Evolutionary conservation across 2,888 invertebrate species (phyloP), one percentile per base, ranked within the genome.

Genomic region (Leptinotarsa haldemani): DNA sequence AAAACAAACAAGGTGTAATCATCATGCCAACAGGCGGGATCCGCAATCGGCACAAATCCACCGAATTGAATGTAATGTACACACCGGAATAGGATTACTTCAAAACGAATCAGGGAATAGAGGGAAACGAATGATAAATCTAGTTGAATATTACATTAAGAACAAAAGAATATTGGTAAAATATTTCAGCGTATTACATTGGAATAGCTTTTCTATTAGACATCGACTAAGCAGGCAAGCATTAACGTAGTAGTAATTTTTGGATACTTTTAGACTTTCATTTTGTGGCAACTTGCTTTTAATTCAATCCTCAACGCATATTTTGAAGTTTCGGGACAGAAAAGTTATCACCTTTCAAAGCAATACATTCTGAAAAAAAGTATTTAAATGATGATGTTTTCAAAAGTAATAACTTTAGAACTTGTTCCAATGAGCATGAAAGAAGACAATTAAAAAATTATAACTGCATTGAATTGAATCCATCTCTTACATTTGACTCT

Each of bases 21-120:
- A 61, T n/a, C 16, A 7, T 40, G 40, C n/a, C 61, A 61, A 61
- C 61, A 61, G 61, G n/a, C 61, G 25, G 61, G 16, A 30, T 25
- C 30, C 30, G 40, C 61, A n/a, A 40, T 61, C 30, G 30, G 9
- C n/a, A 40, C 61, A 61, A 61, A 61, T 61, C 40, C 61, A 30
- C 61, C 61, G 12, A 61, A 61, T 61, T n/a, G 61, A 61, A 61
- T 61, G 30, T n/a, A 61, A 61, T 61, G 61, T 40, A 61, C 61
- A 61, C 61, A 61, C 25, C n/a, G 40, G n/a, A 61, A 61, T 40
- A 16, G 61, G 61, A 61, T 61, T 61, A 40, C 61, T 61, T 61
- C 61, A 30, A 58, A 61, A 61, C 61, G 61, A n/a, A 61, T 61
- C 61, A 16, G 30, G 25, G 9, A 61, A 61, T 61, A 16, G 4